phyloP scores from a whole-genome alignment of 2,888 invertebrate species.

The Plutella xylostella region DNA sequence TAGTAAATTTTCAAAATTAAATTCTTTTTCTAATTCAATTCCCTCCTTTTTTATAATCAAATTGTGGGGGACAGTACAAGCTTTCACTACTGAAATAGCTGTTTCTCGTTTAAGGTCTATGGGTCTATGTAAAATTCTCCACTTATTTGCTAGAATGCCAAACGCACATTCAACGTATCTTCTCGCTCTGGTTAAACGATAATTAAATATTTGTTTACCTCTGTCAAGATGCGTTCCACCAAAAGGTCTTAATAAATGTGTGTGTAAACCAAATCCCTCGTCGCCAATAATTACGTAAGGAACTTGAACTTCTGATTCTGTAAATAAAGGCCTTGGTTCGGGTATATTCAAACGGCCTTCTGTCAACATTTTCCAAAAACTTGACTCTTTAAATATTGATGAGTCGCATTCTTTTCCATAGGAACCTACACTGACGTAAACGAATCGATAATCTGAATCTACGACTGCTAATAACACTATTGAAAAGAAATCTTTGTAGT shows the following conservation, averaged over 20 bases:
- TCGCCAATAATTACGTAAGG: slow-evolving; percentile 13
- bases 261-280: slow-evolving; percentile 15
- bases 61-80: slow-evolving; percentile 17
- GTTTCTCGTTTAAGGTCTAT: slow-evolving; percentile 18
- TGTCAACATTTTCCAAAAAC: slow-evolving; percentile 15
- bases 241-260: slow-evolving; percentile 16
- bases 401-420: slow-evolving; percentile 21
- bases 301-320: slow-evolving; percentile 9
- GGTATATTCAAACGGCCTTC: slow-evolving; percentile 15
- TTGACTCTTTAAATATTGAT: slow-evolving; percentile 16
- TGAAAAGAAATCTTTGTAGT: slow-evolving; percentile 23
- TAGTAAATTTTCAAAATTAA: background rate
- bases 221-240: slow-evolving; percentile 10
- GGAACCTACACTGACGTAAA: slow-evolving; percentile 21
- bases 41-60: background rate
- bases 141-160: slow-evolving; percentile 20
- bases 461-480: slow-evolving; percentile 22
- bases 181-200: slow-evolving; percentile 6
- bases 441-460: slow-evolving; percentile 23
- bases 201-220: slow-evolving; percentile 11
- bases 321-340: slow-evolving; percentile 14
- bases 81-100: slow-evolving; percentile 16
- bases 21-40: background rate
- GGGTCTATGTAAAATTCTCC: slow-evolving; percentile 16
- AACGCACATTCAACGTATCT: slow-evolving; percentile 10